Evolutionary conservation across 2,888 invertebrate genomes (phyloP), one percentile per base, ranked within the genome.

Genomic region (Epistrophella euchroma): DNA sequence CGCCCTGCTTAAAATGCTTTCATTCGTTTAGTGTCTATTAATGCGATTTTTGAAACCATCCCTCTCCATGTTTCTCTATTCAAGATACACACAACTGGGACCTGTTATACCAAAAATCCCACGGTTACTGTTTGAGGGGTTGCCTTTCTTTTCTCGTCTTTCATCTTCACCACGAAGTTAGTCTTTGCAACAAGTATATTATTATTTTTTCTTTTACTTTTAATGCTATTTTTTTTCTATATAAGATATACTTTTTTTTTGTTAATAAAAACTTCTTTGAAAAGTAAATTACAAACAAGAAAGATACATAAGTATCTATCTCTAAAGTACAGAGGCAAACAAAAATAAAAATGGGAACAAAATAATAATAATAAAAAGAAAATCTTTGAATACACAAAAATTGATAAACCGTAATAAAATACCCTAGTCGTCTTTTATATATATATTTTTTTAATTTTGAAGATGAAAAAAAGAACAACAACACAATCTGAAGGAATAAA

Each of bases 211-310:
- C 13, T 37, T 37, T 13, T 37, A 37, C 37, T 37, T 37, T 17
- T 72, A 32, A 50, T 13, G 45, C 17, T n/a, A 17, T 17, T 62
- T 58, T 25, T 56, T 55, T 55, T 11, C 4, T 47, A 19, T 56
- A 66, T 17, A 13, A 60, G 68, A 58, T 47, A 40, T 6, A 15
- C 40, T 40, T 40, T 40, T 35, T 32, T 40, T 52, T 58, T 68
- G 47, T 76, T 56, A 56, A 56, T 58, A 66, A 45, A 35, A 75
- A 60, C 37, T 68, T 60, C 68, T 76, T 68, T 55, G n/a, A 43
- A 76, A 68, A 76, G 76, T 60, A 76, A 76, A 76, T 76, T 58
- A 76, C 37, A 37, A 66, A 76, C 50, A 55, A 25, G 66, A 58
- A 50, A 60, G 10, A 55, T 64, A 35, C n/a, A 19, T 45, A 25